A percentile compares a stretch with the other conserved stretches of the same genome.
Evolutionary conservation across 2,888 invertebrate species (phyloP).

Genomic region (Ennomos quercinarius): DNA sequence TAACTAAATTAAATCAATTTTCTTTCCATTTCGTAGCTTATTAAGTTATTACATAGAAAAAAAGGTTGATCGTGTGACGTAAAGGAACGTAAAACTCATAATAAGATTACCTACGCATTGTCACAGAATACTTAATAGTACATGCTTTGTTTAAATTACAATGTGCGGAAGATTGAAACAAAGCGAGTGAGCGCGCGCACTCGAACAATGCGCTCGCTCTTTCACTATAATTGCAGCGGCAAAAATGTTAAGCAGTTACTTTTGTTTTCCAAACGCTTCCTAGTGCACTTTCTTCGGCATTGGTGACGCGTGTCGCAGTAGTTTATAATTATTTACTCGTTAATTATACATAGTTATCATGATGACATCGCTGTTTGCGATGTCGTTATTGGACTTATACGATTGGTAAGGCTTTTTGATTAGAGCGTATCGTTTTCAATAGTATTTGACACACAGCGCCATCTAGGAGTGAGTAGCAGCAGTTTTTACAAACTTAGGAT

Average conservation of each 20-base stretch:
- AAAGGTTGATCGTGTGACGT: slow-evolving; percentile 40
- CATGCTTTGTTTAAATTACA: slow-evolving; percentile 52
- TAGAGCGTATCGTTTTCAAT: background rate
- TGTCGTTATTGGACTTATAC: background rate
- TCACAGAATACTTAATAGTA: too few species aligned
- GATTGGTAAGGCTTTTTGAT: slow-evolving; percentile 9
- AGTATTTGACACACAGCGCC: slow-evolving; percentile 7
- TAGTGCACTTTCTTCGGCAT: slow-evolving; percentile 60
- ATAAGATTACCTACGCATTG: slow-evolving; percentile 20
- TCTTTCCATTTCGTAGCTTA: background rate
- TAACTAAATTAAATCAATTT: slow-evolving; percentile 1
- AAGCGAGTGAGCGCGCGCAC: slow-evolving; percentile 49
- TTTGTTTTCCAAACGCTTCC: slow-evolving; percentile 79
- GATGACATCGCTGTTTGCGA: slow-evolving; percentile 28
- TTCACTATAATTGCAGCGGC: slow-evolving; percentile 73
- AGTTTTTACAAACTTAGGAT: background rate
- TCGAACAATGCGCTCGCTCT: slow-evolving; percentile 65
- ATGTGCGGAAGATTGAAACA: slow-evolving; percentile 73
- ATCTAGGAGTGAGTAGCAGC: slow-evolving; percentile 17
- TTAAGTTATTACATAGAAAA: slow-evolving; percentile 21
- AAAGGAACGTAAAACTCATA: slow-evolving; percentile 35
- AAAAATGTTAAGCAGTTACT: slow-evolving; percentile 58
- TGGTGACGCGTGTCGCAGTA: slow-evolving; percentile 33
- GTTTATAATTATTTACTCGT: slow-evolving; percentile 32
- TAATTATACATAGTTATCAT: slow-evolving; percentile 26